These are phyloP conservation scores for Climacteris rufus DNA, from an alignment of 2,113 vertebrate genomes.

Conservation along the genomic window DNA sequence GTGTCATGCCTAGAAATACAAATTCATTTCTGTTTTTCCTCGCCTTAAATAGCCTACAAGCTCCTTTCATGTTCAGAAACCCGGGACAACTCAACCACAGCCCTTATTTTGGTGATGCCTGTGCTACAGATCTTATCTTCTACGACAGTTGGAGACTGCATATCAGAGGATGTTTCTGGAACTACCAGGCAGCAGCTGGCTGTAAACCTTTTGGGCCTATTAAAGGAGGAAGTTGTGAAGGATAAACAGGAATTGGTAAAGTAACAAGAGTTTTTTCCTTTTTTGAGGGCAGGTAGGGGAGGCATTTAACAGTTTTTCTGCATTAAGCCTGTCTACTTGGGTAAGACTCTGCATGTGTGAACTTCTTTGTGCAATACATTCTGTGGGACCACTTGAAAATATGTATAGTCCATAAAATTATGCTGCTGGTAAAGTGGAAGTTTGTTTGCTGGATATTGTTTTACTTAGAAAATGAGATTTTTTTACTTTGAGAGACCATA, in stretches of 20 bases:
- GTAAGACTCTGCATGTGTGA: not conserved
- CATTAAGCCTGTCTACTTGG: not conserved
- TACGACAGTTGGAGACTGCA: constrained; percentile 74
- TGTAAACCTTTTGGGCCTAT: constrained; percentile 68
- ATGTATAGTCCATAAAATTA: not conserved
- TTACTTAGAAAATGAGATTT: not conserved
- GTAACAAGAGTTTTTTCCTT: not conserved
- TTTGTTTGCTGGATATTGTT: not conserved
- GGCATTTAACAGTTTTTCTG: not conserved
- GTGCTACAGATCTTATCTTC: constrained; percentile 87
- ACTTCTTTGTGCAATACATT: not conserved
- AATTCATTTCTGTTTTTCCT: not conserved
- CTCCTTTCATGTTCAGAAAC: constrained; percentile 69
- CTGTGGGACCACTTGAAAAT: not conserved
- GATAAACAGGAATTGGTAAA: constrained; percentile 52
- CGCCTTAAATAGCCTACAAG: constrained; percentile 73
- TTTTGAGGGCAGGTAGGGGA: not conserved
- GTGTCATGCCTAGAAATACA: not conserved
- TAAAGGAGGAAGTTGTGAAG: constrained; percentile 54
- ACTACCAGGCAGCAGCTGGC: constrained; percentile 77
- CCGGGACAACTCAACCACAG: constrained; percentile 56
- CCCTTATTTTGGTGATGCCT: constrained; percentile 81
- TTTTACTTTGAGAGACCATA: rapidly evolving
- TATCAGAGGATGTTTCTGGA: constrained; percentile 65
- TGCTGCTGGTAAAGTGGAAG: not conserved